Percentiles rank a stretch among this genome's conserved stretches.
Evolutionary conservation across 2,888 invertebrate species (phyloP).

Genomic region (Litoditis marina): DNA sequence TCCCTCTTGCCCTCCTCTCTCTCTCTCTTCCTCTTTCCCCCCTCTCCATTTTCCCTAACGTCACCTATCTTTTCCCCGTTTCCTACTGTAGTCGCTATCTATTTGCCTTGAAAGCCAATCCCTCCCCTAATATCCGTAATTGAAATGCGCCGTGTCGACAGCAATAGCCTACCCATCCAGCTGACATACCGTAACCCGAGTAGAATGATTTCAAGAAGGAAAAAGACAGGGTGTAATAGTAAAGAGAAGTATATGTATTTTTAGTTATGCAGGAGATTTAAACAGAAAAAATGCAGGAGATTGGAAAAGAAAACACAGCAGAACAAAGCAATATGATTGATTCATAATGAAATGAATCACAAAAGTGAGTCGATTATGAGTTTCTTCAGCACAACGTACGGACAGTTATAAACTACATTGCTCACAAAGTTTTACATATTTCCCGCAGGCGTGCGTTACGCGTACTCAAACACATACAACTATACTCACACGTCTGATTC

Average conservation of each 20-base stretch:
- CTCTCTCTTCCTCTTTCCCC: constrained; percentile 17
- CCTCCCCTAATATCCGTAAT: constrained; percentile 20
- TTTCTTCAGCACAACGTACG: too few relatives aligned
- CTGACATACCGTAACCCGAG: constrained; percentile 15
- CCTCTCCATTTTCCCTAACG: constrained; percentile 11
- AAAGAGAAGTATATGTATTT: background rate
- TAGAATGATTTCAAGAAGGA: constrained; percentile 2
- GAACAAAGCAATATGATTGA: too few relatives aligned
- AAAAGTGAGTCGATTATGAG: too few relatives aligned
- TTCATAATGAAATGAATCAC: too few relatives aligned
- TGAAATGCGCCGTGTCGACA: constrained; percentile 15
- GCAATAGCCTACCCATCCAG: background rate
- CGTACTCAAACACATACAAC: too few relatives aligned
- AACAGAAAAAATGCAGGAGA: background rate
- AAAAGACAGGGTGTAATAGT: background rate
- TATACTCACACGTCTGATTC: too few relatives aligned
- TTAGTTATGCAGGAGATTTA: too few relatives aligned
- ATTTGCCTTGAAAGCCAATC: constrained; percentile 21
- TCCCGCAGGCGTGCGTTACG: too few relatives aligned
- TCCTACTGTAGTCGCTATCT: constrained; percentile 14
- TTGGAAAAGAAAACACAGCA: background rate
- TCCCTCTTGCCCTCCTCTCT: constrained; percentile 13
- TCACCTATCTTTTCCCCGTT: constrained; percentile 16
- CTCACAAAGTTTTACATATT: too few relatives aligned
- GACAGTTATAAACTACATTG: too few relatives aligned